These are phyloP conservation scores for Eilema sororculum DNA, from an alignment of 2,888 invertebrate genomes.

Conservation along the genomic window DNA sequence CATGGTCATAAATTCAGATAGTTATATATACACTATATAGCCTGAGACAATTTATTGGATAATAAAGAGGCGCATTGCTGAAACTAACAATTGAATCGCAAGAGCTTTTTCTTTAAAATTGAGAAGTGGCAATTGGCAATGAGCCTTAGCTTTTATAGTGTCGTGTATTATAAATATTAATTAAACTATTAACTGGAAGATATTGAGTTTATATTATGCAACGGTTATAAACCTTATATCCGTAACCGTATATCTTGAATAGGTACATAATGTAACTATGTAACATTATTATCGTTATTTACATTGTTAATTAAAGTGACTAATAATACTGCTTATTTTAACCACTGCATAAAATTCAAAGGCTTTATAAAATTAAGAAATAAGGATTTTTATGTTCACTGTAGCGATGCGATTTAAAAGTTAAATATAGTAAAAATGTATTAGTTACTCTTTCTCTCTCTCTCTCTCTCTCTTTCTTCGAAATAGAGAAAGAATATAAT, in stretches of 20 bases:
- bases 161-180: background rate
- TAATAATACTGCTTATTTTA: constrained; percentile 5
- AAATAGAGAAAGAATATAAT: background rate
- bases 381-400: background rate
- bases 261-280: background rate
- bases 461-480: background rate
- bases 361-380: background rate
- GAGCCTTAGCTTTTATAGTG: no score
- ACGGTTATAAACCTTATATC: no score
- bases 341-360: constrained; percentile 3
- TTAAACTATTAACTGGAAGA: background rate
- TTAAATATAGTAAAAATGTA: no score
- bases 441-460: background rate
- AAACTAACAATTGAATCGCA: background rate
- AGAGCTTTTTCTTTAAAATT: no score
- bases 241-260: no score
- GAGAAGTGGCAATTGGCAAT: background rate
- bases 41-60: no score
- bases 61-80: no score
- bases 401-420: background rate
- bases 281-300: background rate
- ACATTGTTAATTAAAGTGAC: background rate
- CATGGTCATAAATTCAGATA: no score
- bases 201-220: no score
- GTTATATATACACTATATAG: no score